Evolutionary conservation across 2,797 vertebrate species (phyloP).

Genomic region (Hemibagrus guttatus): DNA sequence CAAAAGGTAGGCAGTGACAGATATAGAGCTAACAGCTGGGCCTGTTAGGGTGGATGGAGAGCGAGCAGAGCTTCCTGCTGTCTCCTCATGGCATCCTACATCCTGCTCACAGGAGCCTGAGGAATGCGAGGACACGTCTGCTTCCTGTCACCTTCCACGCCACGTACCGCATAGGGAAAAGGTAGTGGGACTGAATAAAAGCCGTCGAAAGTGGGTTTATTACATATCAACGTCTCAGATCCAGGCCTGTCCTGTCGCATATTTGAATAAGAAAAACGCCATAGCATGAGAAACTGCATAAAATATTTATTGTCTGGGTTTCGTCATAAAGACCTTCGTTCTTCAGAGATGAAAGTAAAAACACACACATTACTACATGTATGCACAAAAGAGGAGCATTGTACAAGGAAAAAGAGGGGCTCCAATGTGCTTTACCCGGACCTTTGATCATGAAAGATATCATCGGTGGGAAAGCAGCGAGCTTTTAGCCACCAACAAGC

Average conservation of each 20-base stretch:
- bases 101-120: constrained; percentile 57
- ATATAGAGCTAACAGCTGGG: constrained; percentile 69
- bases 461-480: constrained; percentile 52
- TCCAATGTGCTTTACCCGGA: constrained; percentile 44
- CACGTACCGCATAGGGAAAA: constrained; percentile 40
- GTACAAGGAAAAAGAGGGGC: constrained; percentile 40
- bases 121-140: constrained; percentile 62
- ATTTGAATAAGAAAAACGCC: not conserved
- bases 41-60: constrained; percentile 48
- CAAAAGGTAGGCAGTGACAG: constrained; percentile 54
- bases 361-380: constrained; percentile 10
- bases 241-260: not conserved
- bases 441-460: constrained; percentile 58
- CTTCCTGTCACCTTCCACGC: constrained; percentile 67
- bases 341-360: constrained; percentile 31
- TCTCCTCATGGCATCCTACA: constrained; percentile 27
- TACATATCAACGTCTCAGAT: not conserved
- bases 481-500: constrained; percentile 42
- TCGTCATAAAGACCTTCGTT: not conserved
- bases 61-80: constrained; percentile 58
- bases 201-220: not conserved
- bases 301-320: constrained; percentile 6
- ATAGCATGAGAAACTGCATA: not conserved
- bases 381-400: constrained; percentile 37
- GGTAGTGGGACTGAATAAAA: not conserved